Base-by-base conservation (phyloP, 2,797 vertebrate species). In the Dromococcyx pavoninus region DNA sequence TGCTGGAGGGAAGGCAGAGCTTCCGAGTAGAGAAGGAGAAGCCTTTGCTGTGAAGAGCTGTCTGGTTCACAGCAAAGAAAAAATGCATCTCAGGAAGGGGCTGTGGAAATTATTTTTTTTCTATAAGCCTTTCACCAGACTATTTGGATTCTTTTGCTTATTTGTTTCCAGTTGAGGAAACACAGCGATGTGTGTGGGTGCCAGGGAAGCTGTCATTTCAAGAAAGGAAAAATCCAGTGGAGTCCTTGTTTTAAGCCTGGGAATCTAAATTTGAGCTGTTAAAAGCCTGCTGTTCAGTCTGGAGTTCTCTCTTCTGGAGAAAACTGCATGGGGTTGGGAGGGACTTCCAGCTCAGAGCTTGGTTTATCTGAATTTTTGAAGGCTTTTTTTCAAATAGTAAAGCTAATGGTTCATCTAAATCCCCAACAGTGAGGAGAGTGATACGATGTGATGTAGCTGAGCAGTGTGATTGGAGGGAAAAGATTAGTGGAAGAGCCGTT, bases 81-180 rank as follows among this genome's bases (percentile, higher is more conserved):
- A 71, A 91, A 92, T 76, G 28, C 17, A 44, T 67, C 44, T 93
- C 61, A 33, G 91, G 81, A 93, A 92, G 33, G 51, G 25, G 39
- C 83, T 65, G 39, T 75, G 73, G 91, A 95, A 94, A 82, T 88
- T 23, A 24, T 46, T 74, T 94, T 88, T 93, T 93, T 94, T 91
- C 74, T 35, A 16, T 85, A 80, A 92, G 85, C 78, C 69, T 92
- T 94, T 88, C 76, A 67, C 48, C 72, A 93, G 87, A 86, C 64
- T 89, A 71, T 50, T 92, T 94, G 76, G 53, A 80, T 93, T 95
- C 67, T 91, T n/a, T 95, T 61, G 41, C 71, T 89, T 85, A 43
- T 73, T 93, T 92, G 89, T 93, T 95, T 92, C 89, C 79, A 91
- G 85, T 86, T 91, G 89, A 96, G 72, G 65, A 88, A 92, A 88